Conservation (phyloP, 2,113 vertebrate species). For the Lucifuga dentata region DNA sequence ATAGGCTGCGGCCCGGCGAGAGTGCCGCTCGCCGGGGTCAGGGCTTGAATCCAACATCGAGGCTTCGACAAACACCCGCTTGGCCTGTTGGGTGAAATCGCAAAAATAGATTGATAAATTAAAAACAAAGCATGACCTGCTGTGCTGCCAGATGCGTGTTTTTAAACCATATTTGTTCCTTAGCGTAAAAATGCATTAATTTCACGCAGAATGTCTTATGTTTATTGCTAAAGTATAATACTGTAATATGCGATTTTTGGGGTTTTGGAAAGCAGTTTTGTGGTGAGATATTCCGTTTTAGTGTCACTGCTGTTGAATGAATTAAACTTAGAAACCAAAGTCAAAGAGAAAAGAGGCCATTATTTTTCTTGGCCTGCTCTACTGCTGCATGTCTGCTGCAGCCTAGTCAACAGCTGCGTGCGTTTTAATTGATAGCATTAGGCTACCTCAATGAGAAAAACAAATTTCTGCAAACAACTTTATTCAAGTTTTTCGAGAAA, state of each 20-base stretch:
- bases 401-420: conserved; percentile 70
- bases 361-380: conserved; percentile 58
- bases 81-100: conserved; percentile 79
- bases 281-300: conserved; percentile 37
- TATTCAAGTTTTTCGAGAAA: conserved; percentile 47
- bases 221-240: conserved; percentile 56
- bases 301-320: conserved; percentile 21
- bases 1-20: conserved; percentile 81
- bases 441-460: conserved; percentile 69
- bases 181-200: conserved; percentile 68
- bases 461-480: conserved; percentile 45
- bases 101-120: conserved; percentile 75
- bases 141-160: conserved; percentile 68
- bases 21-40: conserved; percentile 80
- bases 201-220: conserved; percentile 48
- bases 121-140: conserved; percentile 76
- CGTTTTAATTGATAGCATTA: conserved; percentile 60
- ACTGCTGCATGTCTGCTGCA: conserved; percentile 45
- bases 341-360: conserved; percentile 43
- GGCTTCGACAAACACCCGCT: conserved; percentile 85
- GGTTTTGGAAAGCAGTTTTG: conserved; percentile 24
- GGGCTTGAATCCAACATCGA: conserved; percentile 83
- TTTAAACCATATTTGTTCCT: conserved; percentile 65
- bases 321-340: conserved; percentile 74
- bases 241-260: conserved; percentile 51